Evolutionary conservation across 2,888 invertebrate genomes (phyloP).

Genomic region (Hylaea fasciaria): DNA sequence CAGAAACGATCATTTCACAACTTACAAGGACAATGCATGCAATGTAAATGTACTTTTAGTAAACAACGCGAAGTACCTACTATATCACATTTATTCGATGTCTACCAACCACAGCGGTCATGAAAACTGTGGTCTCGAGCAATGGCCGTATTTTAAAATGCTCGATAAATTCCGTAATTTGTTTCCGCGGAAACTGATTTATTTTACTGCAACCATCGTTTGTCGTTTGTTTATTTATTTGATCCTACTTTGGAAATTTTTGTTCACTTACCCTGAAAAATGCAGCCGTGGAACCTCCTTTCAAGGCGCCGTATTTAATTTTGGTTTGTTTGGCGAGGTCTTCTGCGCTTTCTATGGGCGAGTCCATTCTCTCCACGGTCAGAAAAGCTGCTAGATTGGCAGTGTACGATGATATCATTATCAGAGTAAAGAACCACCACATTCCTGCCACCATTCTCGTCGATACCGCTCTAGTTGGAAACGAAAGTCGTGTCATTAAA

Average conservation of each 20-base stretch:
- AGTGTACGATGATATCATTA: constrained; percentile 98
- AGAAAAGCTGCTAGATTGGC: constrained; percentile 97
- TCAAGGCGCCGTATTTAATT: constrained; percentile 98
- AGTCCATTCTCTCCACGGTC: constrained; percentile 96
- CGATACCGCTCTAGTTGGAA: constrained; percentile 89
- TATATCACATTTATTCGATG: constrained; percentile 22
- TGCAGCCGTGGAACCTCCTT: constrained; percentile 96
- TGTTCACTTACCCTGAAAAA: constrained; percentile 93
- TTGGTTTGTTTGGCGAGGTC: constrained; percentile 98
- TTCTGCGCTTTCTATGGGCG: constrained; percentile 97
- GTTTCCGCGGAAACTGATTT: constrained; percentile 7
- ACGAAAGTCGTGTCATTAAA: constrained; percentile 24
- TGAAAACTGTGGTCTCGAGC: constrained; percentile 15
- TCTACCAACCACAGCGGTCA: constrained; percentile 15
- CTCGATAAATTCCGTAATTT: constrained; percentile 17
- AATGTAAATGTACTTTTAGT: constrained; percentile 23
- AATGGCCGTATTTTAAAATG: constrained; percentile 17
- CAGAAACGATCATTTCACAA: constrained; percentile 33
- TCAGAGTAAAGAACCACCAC: constrained; percentile 98
- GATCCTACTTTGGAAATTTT: neutral
- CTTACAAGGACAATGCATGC: constrained; percentile 27
- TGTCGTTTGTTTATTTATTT: constrained; percentile 3
- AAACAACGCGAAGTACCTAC: constrained; percentile 17
- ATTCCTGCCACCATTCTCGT: constrained; percentile 96
- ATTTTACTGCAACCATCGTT: constrained; percentile 1